Percentiles rank a stretch among this genome's conserved stretches.
Evolutionary conservation across 2,797 vertebrate species (phyloP).

Genomic region (Austrolebias charrua): DNA sequence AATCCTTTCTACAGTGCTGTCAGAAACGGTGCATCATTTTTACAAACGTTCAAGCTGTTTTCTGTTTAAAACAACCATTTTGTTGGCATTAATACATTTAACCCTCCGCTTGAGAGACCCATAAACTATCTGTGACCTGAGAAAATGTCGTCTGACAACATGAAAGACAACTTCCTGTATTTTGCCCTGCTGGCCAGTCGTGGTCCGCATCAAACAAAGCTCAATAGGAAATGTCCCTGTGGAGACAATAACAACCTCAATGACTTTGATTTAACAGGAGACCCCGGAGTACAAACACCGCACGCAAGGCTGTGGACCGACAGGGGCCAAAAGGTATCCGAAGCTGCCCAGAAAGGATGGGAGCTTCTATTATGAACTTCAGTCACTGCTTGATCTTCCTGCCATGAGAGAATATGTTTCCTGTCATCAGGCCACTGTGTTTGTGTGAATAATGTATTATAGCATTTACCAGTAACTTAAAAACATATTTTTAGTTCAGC

Average conservation of each 20-base stretch:
- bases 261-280: constrained; percentile 68
- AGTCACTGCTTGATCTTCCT: constrained; percentile 72
- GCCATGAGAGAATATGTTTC: constrained; percentile 67
- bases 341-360: constrained; percentile 40
- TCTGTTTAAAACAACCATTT: constrained; percentile 4
- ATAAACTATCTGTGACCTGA: constrained; percentile 70
- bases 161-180: constrained; percentile 76
- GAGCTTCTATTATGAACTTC: constrained; percentile 73
- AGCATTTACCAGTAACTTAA: constrained; percentile 4
- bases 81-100: constrained; percentile 5
- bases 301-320: constrained; percentile 59
- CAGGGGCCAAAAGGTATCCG: constrained; percentile 53
- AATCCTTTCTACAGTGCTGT: neutral
- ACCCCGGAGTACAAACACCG: constrained; percentile 71
- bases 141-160: constrained; percentile 67
- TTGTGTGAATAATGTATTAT: constrained; percentile 17
- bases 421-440: constrained; percentile 54
- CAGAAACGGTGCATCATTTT: neutral
- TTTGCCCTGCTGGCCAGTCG: constrained; percentile 66
- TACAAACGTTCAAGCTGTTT: neutral
- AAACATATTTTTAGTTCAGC: neutral
- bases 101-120: constrained; percentile 60
- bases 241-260: constrained; percentile 72
- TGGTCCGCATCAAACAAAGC: constrained; percentile 71
- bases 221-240: constrained; percentile 77